Conservation (phyloP, 1,140 invertebrate species). For the Saccostrea glomerata region DNA sequence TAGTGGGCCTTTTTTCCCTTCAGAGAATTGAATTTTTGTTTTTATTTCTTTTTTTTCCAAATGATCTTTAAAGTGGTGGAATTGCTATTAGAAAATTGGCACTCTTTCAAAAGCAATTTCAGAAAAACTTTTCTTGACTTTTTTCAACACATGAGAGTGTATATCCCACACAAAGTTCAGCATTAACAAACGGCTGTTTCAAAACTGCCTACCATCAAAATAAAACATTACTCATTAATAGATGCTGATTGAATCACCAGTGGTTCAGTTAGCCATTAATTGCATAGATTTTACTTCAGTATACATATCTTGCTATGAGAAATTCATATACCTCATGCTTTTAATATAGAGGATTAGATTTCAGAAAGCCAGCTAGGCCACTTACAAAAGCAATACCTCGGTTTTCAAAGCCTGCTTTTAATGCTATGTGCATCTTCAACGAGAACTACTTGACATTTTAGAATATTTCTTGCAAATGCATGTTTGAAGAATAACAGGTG, state of each 20-base stretch:
- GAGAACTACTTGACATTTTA: background rate
- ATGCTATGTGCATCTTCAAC: background rate
- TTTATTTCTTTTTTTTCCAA: background rate
- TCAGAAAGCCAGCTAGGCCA: background rate
- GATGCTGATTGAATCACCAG: background rate
- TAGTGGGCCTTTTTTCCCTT: background rate
- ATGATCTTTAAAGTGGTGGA: conserved; percentile 28
- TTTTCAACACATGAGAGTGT: conserved; percentile 18
- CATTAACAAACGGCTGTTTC: background rate
- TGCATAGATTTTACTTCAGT: background rate
- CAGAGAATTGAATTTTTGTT: background rate
- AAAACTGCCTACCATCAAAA: background rate
- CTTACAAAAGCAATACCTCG: background rate
- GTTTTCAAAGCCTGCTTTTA: background rate
- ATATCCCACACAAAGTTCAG: conserved; percentile 1
- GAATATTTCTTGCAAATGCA: background rate
- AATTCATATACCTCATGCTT: background rate
- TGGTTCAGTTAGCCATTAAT: background rate
- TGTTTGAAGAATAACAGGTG: conserved; percentile 17
- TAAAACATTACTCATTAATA: background rate
- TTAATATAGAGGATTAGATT: background rate
- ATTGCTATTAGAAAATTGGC: conserved; percentile 36
- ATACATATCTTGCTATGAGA: background rate
- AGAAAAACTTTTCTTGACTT: background rate
- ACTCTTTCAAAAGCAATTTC: conserved; percentile 25